phyloP scores from a whole-genome alignment of 1,140 invertebrate species.

The Trichonephila clavipes region DNA sequence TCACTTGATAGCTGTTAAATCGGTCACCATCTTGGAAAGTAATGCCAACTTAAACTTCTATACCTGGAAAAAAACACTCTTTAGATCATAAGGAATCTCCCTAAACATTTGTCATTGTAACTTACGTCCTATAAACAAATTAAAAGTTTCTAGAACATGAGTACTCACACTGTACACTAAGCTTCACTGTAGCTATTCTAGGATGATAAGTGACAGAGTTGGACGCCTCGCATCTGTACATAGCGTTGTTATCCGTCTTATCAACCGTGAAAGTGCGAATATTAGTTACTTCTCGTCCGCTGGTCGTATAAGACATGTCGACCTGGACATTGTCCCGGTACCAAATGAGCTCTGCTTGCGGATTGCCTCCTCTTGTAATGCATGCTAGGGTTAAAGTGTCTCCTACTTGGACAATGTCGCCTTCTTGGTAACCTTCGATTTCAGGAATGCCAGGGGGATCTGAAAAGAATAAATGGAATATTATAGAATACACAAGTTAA shows the following conservation, averaged over 20 bases:
- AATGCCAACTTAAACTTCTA: too few species aligned
- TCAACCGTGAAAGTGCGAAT: slow-evolving; percentile 87
- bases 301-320: slow-evolving; percentile 67
- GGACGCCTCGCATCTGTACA: slow-evolving; percentile 92
- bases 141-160: neutral
- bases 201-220: slow-evolving; percentile 93
- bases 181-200: slow-evolving; percentile 88
- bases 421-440: slow-evolving; percentile 94
- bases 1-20: too few species aligned
- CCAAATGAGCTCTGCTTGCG: slow-evolving; percentile 95
- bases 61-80: too few species aligned
- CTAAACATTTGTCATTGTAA: too few species aligned
- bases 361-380: slow-evolving; percentile 95
- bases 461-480: slow-evolving; percentile 79
- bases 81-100: too few species aligned
- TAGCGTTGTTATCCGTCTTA: slow-evolving; percentile 94
- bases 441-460: slow-evolving; percentile 95
- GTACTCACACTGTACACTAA: slow-evolving; percentile 95
- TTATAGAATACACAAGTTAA: too few species aligned
- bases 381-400: slow-evolving; percentile 94
- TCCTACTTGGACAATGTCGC: slow-evolving; percentile 91
- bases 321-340: slow-evolving; percentile 93
- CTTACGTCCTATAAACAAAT: neutral
- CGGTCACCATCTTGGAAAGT: too few species aligned
- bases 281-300: slow-evolving; percentile 75